Conservation (phyloP, 2,888 invertebrate species). For the Andrena bicolor region DNA sequence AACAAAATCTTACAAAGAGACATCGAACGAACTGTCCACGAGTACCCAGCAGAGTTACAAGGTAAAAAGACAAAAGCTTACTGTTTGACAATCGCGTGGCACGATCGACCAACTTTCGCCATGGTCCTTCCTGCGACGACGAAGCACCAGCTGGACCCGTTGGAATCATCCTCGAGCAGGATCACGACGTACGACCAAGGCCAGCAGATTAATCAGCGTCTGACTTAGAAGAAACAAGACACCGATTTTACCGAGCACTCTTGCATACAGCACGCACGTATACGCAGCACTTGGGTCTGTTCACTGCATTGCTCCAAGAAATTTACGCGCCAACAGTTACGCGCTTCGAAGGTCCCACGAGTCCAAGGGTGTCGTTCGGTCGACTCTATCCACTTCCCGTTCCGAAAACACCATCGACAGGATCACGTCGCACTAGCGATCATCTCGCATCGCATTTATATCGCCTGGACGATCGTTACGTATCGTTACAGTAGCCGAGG, state of each 20-base stretch:
- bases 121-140: conserved; percentile 36
- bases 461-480: background rate
- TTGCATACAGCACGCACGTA: too few species aligned
- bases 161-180: conserved; percentile 14
- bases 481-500: conserved; percentile 32
- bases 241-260: background rate
- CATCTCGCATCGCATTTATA: conserved; percentile 16
- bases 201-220: background rate
- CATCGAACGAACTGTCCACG: background rate
- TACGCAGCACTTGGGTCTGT: too few species aligned
- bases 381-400: background rate
- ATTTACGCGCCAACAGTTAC: background rate
- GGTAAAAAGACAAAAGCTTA: conserved; percentile 35
- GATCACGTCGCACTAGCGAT: background rate
- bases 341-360: background rate
- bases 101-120: conserved; percentile 30
- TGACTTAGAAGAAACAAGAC: background rate
- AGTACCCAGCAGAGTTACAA: background rate
- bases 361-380: background rate
- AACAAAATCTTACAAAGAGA: background rate
- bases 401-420: background rate
- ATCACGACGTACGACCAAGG: background rate
- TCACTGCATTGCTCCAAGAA: too few species aligned
- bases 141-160: background rate
- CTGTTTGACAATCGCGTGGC: conserved; percentile 38